phyloP scores from a whole-genome alignment of 2,888 invertebrate genomes.

The Myopa testacea region DNA sequence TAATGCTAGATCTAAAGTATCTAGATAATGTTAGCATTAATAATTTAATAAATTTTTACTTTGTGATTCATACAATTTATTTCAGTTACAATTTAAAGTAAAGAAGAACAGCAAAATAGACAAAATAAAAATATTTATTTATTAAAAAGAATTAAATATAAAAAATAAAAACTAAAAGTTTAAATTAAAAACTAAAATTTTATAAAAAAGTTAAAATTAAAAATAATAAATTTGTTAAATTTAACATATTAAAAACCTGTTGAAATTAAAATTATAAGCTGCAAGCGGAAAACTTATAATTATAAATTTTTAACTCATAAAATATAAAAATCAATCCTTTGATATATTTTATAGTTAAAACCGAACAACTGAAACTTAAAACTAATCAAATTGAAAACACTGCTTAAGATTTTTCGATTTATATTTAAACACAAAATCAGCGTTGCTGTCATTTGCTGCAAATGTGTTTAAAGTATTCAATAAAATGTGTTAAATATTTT shows the following conservation, averaged over 20 bases:
- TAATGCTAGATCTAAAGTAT: background rate
- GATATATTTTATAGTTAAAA: background rate
- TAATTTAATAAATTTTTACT: background rate
- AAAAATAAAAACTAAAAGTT: constrained; percentile 25
- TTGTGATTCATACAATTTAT: constrained; percentile 6
- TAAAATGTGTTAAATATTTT: too few relatives aligned
- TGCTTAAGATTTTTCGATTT: too few relatives aligned
- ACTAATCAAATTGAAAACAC: too few relatives aligned
- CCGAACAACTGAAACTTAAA: background rate
- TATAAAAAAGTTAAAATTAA: background rate
- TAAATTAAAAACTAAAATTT: background rate
- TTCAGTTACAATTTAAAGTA: constrained; percentile 3
- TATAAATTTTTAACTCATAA: too few relatives aligned
- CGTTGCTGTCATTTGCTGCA: too few relatives aligned
- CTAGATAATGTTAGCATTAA: background rate
- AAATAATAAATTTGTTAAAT: background rate
- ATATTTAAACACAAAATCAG: too few relatives aligned
- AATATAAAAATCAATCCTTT: background rate
- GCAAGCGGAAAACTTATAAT: too few relatives aligned
- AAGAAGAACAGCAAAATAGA: background rate
- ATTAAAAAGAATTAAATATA: constrained; percentile 4
- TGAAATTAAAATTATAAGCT: too few relatives aligned
- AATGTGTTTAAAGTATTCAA: too few relatives aligned
- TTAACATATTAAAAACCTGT: background rate
- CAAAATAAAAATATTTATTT: background rate